phyloP scores from a whole-genome alignment of 2,113 vertebrate species.

The Atrichornis clamosus region DNA sequence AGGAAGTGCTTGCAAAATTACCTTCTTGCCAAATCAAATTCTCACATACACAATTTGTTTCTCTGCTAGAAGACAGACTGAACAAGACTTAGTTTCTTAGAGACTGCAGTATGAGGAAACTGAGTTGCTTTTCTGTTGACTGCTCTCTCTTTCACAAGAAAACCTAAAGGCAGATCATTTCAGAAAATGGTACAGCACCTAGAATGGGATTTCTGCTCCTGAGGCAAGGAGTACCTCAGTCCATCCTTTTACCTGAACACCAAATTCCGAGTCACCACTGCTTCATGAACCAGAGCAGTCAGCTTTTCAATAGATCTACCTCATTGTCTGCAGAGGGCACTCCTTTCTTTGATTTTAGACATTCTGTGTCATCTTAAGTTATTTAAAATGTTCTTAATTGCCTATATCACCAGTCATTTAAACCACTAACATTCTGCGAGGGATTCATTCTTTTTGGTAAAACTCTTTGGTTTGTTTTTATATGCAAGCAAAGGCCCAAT shows the following conservation, averaged over 20 bases:
- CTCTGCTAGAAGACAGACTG: neutral
- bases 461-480: neutral
- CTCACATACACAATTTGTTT: rapidly evolving
- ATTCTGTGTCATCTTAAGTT: neutral
- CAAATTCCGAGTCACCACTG: neutral
- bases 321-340: neutral
- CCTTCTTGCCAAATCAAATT: neutral
- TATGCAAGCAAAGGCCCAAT: neutral
- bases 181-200: neutral
- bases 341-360: neutral
- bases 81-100: neutral
- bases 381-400: neutral
- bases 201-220: neutral
- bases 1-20: neutral
- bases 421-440: neutral
- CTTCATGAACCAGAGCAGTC: neutral
- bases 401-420: neutral
- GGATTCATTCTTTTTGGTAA: neutral
- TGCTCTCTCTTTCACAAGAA: neutral
- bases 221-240: neutral
- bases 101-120: neutral
- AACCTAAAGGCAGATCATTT: neutral
- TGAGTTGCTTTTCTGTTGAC: neutral
- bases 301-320: neutral
- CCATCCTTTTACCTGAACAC: neutral